phyloP scores from a whole-genome alignment of 2,113 vertebrate species.

The Calyptomena viridis region DNA sequence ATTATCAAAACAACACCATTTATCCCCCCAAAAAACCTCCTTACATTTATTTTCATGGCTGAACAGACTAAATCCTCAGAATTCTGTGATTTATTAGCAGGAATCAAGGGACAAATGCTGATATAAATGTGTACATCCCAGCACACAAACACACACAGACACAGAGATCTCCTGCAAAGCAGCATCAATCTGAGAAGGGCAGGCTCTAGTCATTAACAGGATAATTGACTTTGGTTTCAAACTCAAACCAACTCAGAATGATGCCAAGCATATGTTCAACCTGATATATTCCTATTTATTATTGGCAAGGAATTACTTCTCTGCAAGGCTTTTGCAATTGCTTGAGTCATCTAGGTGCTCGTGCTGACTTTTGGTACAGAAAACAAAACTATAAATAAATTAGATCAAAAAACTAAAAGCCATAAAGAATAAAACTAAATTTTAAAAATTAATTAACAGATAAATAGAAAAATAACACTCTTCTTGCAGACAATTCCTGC shows the following conservation, averaged over 20 bases:
- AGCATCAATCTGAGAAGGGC: not conserved
- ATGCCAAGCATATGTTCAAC: constrained; percentile 33
- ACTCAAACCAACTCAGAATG: constrained; percentile 17
- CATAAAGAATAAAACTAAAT: not conserved
- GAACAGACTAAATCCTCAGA: not conserved
- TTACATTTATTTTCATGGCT: not conserved
- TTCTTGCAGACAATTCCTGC: not conserved
- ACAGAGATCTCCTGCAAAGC: not conserved
- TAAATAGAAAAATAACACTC: not conserved
- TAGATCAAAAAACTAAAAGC: not conserved
- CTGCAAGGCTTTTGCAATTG: not conserved
- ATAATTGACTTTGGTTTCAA: constrained; percentile 42
- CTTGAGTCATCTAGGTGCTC: not conserved
- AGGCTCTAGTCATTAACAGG: not conserved
- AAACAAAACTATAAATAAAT: not conserved
- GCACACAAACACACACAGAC: not conserved
- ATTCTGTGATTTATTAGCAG: not conserved
- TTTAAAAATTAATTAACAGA: not conserved
- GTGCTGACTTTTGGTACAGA: not conserved
- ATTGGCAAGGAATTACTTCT: not conserved
- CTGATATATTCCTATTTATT: not conserved
- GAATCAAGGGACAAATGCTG: not conserved
- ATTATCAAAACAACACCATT: not conserved
- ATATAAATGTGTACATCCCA: not conserved
- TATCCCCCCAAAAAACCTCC: not conserved